These are phyloP conservation scores for Dinothrombium tinctorium DNA, from an alignment of 1,140 invertebrate genomes.

Conservation along the genomic window DNA sequence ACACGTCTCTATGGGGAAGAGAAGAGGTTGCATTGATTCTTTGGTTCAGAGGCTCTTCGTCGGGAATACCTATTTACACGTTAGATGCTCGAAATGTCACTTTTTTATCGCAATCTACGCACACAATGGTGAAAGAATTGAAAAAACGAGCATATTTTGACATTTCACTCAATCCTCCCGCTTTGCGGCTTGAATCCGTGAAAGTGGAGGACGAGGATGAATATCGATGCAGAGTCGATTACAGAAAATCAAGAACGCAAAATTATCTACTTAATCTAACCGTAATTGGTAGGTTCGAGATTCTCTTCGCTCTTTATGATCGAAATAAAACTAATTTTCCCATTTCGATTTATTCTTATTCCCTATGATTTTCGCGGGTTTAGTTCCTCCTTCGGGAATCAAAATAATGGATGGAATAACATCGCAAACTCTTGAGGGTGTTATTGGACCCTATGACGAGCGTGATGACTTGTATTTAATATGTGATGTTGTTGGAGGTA, in stretches of 20 bases:
- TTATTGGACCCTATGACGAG: too few relatives aligned
- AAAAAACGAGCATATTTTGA: slow-evolving; percentile 11
- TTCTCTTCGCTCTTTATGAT: too few relatives aligned
- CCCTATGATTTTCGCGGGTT: too few relatives aligned
- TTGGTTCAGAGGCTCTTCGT: slow-evolving; percentile 49
- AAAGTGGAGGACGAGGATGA: slow-evolving; percentile 52
- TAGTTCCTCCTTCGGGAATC: too few relatives aligned
- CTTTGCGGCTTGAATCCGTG: slow-evolving; percentile 46
- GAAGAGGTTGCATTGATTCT: slow-evolving; percentile 54
- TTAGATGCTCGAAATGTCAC: slow-evolving; percentile 9
- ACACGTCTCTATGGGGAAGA: slow-evolving; percentile 38
- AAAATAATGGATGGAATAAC: too few relatives aligned
- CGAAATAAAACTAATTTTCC: too few relatives aligned
- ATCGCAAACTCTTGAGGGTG: too few relatives aligned
- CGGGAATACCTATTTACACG: slow-evolving; percentile 15
- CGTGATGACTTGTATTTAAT: too few relatives aligned
- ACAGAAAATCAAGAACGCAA: slow-evolving; percentile 54
- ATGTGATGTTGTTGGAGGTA: too few relatives aligned
- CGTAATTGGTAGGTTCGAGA: slow-evolving; percentile 15
- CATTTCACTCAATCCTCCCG: slow-evolving; percentile 28
- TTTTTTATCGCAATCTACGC: slow-evolving; percentile 3
- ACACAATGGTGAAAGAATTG: slow-evolving; percentile 7
- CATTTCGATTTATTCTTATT: too few relatives aligned
- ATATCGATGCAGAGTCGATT: slow-evolving; percentile 69
- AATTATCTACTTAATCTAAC: slow-evolving; percentile 12